Base-by-base conservation (phyloP, 2,888 invertebrate species). In the Tryphoninae sp. region DNA sequence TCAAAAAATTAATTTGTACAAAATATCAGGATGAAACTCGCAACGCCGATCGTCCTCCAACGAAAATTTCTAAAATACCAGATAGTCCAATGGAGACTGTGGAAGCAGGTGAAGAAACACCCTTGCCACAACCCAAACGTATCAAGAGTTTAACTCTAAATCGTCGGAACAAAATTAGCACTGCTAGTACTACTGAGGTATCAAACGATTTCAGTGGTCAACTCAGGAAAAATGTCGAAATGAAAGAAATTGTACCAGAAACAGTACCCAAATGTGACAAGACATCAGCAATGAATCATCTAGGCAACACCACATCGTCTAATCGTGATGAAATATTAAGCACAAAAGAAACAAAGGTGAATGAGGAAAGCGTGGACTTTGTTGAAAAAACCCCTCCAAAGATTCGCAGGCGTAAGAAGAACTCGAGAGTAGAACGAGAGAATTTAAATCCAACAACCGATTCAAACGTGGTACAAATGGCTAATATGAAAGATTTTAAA, bases 141-240 rank as follows among this genome's bases (percentile, higher is more conserved):
- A 71, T 77, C 8, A 77, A 71, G 45, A 71, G 22, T 19, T 55
- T 71, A 9, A 45, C 62, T 23, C 62, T 58, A 19, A 55, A n/a
- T 45, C 77, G 45, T 33, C 55, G 26, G 7, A 77, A 22, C 2
- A 71, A 64, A 64, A 64, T 64, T 49, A 62, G 64, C 3, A 49
- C 13, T n/a, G n/a, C n/a, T 64, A 22, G n/a, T 16, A 16, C 53
- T 23, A 2, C 19, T 2, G 45, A 40, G 6, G 11, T 6, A 6
- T 22, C 53, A 2, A 55, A 19, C 6, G 19, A 8, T 55, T n/a
- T 1, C 19, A 19, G 2, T 7, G 55, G 7, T 16, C 19, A n/a
- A 19, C 53, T 6, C 0, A 11, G 13, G 40, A 42, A 53, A 23
- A n/a, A 11, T 51, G 6, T 1, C 1, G 33, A 75, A 49, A 7